Base-by-base conservation (phyloP, 2,888 invertebrate species). In the Pegoplata infirma region DNA sequence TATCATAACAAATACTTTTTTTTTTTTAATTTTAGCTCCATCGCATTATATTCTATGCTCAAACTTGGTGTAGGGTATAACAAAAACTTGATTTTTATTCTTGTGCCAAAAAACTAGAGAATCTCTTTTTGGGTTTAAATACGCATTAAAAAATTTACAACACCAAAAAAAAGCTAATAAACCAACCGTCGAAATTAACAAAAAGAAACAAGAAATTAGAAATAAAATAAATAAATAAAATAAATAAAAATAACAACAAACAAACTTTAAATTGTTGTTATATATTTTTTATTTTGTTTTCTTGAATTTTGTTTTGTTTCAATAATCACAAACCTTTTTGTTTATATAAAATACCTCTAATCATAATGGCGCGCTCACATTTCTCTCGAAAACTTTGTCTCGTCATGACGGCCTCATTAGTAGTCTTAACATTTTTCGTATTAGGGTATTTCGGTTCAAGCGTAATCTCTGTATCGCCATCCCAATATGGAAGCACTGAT, bases 281-380 rank as follows among this genome's bases (percentile, higher is more conserved):
- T 19, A n/a, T n/a, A n/a, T 63, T 36, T 32, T 36, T n/a, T 21
- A 10, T 32, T 36, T n/a, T 21, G 8, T 10, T 25, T 23, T 23
- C 6, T 53, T 25, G 47, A 19, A 25, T 53, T 53, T 53, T 14
- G 25, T 25, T 53, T 53, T 25, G 36, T 40, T 40, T 40, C 36
- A 40, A 40, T 40, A 53, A 25, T 17, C n/a, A n/a, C n/a, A 28
- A 51, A 25, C 21, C n/a, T 4, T 49, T 25, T n/a, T 68, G 25
- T 68, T 75, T 17, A 56, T 75, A 76, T 76, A 76, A 79, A 79
- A 76, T 44, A 72, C 44, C 61, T 51, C 44, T 55, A 64, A 79
- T 56, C 53, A 63, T 36, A 49, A 89, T 88, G 89, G 85, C 89
- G 83, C 87, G 84, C 69, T 84, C 86, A 79, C 86, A 89, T 85